phyloP scores from a whole-genome alignment of 2,888 invertebrate species.

The Callosobruchus maculatus region DNA sequence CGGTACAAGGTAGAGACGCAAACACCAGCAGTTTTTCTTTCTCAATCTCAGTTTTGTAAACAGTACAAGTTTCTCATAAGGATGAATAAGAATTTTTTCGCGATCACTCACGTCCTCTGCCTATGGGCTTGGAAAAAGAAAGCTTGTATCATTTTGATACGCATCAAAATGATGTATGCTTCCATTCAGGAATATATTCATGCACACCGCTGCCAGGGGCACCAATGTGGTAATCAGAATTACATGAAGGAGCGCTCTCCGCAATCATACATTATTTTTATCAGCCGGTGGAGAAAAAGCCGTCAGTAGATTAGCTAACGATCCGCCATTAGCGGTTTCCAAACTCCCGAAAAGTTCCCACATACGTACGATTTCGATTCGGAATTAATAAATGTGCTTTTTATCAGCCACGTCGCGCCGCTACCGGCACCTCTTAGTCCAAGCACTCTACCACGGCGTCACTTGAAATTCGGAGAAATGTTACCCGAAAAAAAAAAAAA shows the following conservation, averaged over 20 bases:
- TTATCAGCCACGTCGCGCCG: slow-evolving; percentile 3
- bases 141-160: too few relatives aligned
- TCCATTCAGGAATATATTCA: not conserved
- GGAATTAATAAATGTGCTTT: slow-evolving; percentile 23
- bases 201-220: not conserved
- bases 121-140: too few relatives aligned
- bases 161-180: not conserved
- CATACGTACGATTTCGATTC: slow-evolving; percentile 20
- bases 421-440: not conserved
- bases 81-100: too few relatives aligned
- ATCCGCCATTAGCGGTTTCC: slow-evolving; percentile 46
- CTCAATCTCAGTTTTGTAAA: too few relatives aligned
- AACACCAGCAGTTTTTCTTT: too few relatives aligned
- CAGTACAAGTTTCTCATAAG: too few relatives aligned
- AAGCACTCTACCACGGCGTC: too few relatives aligned
- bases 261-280: slow-evolving; percentile 50
- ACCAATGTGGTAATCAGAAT: slow-evolving; percentile 32
- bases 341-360: slow-evolving; percentile 15
- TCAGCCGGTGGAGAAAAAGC: slow-evolving; percentile 38
- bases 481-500: too few relatives aligned
- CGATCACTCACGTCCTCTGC: too few relatives aligned
- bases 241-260: slow-evolving; percentile 37
- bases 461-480: too few relatives aligned
- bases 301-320: slow-evolving; percentile 49
- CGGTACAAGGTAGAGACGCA: too few relatives aligned